phyloP scores from a whole-genome alignment of 2,888 invertebrate genomes.

The Oconnorella tubifera region DNA sequence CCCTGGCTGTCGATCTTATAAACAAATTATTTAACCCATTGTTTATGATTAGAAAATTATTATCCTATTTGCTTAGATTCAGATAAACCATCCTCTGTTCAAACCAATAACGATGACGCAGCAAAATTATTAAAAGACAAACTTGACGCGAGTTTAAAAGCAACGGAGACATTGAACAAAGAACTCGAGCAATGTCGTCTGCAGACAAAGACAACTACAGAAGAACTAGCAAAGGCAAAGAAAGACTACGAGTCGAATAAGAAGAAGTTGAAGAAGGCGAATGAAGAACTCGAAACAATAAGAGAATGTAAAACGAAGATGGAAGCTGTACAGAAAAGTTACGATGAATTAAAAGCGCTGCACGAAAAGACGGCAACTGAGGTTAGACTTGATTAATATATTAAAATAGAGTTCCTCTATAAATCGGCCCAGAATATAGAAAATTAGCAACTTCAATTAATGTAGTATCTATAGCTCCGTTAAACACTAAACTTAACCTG shows the following conservation, averaged over 20 bases:
- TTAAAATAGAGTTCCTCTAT: too few relatives aligned
- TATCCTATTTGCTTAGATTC: too few relatives aligned
- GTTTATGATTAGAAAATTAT: too few relatives aligned
- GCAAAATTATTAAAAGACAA: background rate
- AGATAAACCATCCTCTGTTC: too few relatives aligned
- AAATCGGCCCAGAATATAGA: background rate
- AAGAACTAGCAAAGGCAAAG: slow-evolving; percentile 63
- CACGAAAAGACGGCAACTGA: slow-evolving; percentile 12
- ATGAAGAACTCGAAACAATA: slow-evolving; percentile 9
- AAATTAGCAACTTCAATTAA: background rate
- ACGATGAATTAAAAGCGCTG: slow-evolving; percentile 2
- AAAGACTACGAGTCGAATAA: slow-evolving; percentile 15
- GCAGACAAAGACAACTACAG: slow-evolving; percentile 64
- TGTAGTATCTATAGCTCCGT: too few relatives aligned
- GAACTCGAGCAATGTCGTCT: slow-evolving; percentile 73
- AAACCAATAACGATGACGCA: too few relatives aligned
- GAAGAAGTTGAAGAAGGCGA: slow-evolving; percentile 17
- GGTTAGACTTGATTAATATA: too few relatives aligned
- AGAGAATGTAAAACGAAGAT: slow-evolving; percentile 6
- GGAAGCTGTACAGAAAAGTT: slow-evolving; percentile 3
- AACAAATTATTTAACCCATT: too few relatives aligned
- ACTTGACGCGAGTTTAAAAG: background rate
- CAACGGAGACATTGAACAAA: slow-evolving; percentile 43
- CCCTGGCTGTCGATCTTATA: too few relatives aligned
- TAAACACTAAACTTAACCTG: too few relatives aligned